Conservation (phyloP, 2,113 vertebrate genomes). For the Mystacornis crossleyi region DNA sequence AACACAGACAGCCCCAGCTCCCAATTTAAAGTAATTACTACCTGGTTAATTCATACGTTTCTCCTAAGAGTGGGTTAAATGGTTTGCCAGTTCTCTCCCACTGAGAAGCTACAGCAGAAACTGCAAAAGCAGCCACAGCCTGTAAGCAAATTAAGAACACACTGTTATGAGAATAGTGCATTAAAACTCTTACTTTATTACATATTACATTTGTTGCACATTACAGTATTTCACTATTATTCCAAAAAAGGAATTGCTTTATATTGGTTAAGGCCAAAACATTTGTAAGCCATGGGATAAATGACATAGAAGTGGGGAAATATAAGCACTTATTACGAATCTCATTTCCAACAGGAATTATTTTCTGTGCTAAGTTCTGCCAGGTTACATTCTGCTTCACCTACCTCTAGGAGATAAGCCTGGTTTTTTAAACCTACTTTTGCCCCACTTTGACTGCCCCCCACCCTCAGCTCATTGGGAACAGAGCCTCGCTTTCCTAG, state of each 20-base stretch:
- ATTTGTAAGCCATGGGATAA: background rate
- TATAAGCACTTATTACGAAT: background rate
- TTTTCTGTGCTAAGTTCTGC: background rate
- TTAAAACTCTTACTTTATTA: background rate
- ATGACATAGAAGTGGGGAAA: background rate
- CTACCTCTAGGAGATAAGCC: background rate
- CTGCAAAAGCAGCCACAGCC: conserved; percentile 93
- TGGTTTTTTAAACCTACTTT: background rate
- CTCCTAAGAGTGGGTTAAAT: conserved; percentile 94
- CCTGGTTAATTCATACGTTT: conserved; percentile 93
- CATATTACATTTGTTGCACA: background rate
- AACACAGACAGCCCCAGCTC: background rate
- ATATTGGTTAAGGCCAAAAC: background rate
- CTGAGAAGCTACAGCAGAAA: conserved; percentile 95
- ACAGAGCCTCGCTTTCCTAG: background rate
- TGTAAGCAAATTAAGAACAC: conserved; percentile 48
- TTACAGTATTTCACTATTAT: background rate
- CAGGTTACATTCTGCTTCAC: background rate
- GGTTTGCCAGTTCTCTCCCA: conserved; percentile 98
- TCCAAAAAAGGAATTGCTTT: background rate
- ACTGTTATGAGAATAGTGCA: background rate
- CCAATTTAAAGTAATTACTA: conserved; percentile 43
- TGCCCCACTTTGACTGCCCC: background rate
- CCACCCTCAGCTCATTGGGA: background rate
- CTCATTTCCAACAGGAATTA: background rate